phyloP scores from a whole-genome alignment of 2,797 vertebrate genomes.

The Spizella passerina region DNA sequence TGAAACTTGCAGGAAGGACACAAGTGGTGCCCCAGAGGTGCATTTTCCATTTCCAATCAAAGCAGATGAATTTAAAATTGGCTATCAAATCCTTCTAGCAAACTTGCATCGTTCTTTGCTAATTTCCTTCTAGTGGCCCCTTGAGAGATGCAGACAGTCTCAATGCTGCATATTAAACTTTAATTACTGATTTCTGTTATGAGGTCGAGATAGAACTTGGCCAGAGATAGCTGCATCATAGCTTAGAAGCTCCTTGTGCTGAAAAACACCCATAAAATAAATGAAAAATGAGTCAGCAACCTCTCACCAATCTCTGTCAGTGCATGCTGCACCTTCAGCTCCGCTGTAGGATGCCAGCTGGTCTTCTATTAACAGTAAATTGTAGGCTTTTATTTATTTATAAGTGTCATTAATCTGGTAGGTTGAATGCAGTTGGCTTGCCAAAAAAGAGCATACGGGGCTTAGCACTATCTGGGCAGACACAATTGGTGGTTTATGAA shows the following conservation, averaged over 20 bases:
- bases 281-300: slow-evolving; percentile 62
- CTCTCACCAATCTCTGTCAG: slow-evolving; percentile 4
- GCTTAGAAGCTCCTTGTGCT: not conserved
- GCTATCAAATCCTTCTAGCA: slow-evolving; percentile 42
- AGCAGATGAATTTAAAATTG: slow-evolving; percentile 52
- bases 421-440: not conserved
- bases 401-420: slow-evolving; percentile 46
- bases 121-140: slow-evolving; percentile 47
- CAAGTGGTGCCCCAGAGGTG: not conserved
- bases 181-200: slow-evolving; percentile 56
- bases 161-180: slow-evolving; percentile 53
- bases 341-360: slow-evolving; percentile 10
- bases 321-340: slow-evolving; percentile 30
- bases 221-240: slow-evolving; percentile 21
- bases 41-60: slow-evolving; percentile 24
- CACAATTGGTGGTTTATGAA: not conserved
- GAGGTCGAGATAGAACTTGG: not conserved
- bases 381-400: slow-evolving; percentile 60
- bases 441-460: not conserved
- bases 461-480: not conserved
- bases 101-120: slow-evolving; percentile 45
- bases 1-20: not conserved
- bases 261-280: slow-evolving; percentile 2
- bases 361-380: slow-evolving; percentile 57
- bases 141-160: slow-evolving; percentile 43